Conservation (phyloP, 2,797 vertebrate species). For the Borostomias antarcticus region DNA sequence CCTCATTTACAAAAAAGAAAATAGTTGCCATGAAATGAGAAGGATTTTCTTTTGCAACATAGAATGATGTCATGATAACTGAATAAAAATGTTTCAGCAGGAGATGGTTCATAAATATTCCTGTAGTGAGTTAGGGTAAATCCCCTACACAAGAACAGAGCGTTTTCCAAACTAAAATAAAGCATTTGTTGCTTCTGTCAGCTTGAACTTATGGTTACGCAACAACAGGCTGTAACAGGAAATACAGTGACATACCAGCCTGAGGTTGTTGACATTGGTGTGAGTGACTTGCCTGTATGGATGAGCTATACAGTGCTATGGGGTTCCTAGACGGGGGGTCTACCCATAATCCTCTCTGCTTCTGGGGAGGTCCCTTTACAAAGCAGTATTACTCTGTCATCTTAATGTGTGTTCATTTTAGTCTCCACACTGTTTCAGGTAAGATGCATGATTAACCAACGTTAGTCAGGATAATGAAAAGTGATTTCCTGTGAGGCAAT, state of each 20-base stretch:
- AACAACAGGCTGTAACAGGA: neutral
- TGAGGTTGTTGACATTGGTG: conserved; percentile 3
- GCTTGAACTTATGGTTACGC: neutral
- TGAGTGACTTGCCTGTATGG: neutral
- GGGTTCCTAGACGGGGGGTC: conserved; percentile 11
- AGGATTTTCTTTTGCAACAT: conserved; percentile 75
- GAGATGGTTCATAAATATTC: conserved; percentile 47
- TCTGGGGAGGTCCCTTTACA: conserved; percentile 53
- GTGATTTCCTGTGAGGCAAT: conserved; percentile 68
- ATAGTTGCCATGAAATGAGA: conserved; percentile 76
- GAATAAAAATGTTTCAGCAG: conserved; percentile 53
- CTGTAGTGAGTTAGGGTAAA: conserved; percentile 22
- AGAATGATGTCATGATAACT: conserved; percentile 63
- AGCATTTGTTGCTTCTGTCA: conserved; percentile 3
- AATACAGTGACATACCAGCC: neutral
- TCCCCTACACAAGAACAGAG: conserved; percentile 42
- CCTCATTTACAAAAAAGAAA: conserved; percentile 90
- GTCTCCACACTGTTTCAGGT: conserved; percentile 43
- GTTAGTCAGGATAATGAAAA: conserved; percentile 63
- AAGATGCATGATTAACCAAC: conserved; percentile 51
- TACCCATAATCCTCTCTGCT: conserved; percentile 47
- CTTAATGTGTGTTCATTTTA: conserved; percentile 41
- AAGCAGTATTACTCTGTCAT: conserved; percentile 52
- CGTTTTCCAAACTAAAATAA: neutral
- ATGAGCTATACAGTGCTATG: neutral